Evolutionary conservation across 2,797 vertebrate genomes (phyloP).

Genomic region (Rhincodon typus): DNA sequence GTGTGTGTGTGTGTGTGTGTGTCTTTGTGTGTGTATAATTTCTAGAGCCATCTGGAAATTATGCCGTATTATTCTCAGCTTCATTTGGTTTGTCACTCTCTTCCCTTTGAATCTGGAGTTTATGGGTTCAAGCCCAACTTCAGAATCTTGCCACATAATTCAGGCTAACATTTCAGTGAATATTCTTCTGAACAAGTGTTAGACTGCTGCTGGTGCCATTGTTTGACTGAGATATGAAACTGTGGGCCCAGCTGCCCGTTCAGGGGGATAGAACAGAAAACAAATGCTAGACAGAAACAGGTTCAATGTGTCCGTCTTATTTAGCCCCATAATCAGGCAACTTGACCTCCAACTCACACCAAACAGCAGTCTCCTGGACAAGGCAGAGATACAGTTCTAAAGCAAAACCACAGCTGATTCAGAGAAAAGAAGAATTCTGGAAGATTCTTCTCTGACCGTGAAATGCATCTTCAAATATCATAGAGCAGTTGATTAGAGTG

Average conservation of each 20-base stretch:
- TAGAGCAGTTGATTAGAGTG: no score
- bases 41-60: neutral
- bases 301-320: neutral
- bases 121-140: neutral
- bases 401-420: neutral
- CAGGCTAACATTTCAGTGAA: neutral
- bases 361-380: neutral
- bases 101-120: neutral
- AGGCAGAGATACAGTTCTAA: neutral
- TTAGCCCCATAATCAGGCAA: neutral
- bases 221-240: neutral
- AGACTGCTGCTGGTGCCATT: neutral
- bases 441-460: neutral
- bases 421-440: neutral
- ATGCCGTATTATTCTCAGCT: neutral
- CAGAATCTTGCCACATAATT: neutral
- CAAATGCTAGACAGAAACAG: neutral
- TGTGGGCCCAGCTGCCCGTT: neutral
- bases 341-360: neutral
- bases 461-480: neutral
- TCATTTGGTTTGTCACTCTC: neutral
- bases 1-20: no score
- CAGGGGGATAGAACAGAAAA: neutral
- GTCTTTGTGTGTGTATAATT: no score
- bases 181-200: neutral